Percentiles rank a stretch among this genome's conserved stretches.
Conservation (phyloP, 2,888 invertebrate species). For the Rapana venosa region DNA sequence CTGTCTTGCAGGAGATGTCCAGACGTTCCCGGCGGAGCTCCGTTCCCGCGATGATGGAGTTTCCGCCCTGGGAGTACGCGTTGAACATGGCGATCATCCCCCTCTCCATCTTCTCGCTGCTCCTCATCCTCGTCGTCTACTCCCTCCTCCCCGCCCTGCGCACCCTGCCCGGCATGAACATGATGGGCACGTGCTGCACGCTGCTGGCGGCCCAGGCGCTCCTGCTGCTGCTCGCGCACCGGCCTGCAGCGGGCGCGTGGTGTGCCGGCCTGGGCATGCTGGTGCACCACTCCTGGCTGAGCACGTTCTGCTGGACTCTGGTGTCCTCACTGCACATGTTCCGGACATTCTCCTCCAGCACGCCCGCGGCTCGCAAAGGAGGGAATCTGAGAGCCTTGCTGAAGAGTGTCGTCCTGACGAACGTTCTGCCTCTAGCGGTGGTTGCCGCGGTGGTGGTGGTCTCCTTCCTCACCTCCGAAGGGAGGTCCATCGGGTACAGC, state of each 20-base stretch:
- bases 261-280: conserved; percentile 53
- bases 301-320: conserved; percentile 52
- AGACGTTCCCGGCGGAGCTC: too few relatives aligned
- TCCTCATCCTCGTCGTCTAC: conserved; percentile 46
- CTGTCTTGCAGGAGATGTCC: neutral
- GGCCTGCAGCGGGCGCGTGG: conserved; percentile 10
- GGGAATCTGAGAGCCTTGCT: neutral
- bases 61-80: neutral
- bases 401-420: neutral
- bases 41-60: neutral
- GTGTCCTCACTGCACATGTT: conserved; percentile 59
- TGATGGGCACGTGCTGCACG: conserved; percentile 52
- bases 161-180: conserved; percentile 56
- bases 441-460: neutral
- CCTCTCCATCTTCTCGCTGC: conserved; percentile 8
- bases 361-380: neutral
- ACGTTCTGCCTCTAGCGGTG: neutral
- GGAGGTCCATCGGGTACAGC: conserved; percentile 51
- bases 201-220: conserved; percentile 53
- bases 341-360: conserved; percentile 48
- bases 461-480: neutral
- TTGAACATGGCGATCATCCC: conserved; percentile 30
- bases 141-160: conserved; percentile 48
- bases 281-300: conserved; percentile 56
- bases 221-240: conserved; percentile 45